A percentile compares a stretch with the other conserved stretches of the same genome.
Conservation (phyloP, 2,888 invertebrate genomes). For the Nomada hirtipes region DNA sequence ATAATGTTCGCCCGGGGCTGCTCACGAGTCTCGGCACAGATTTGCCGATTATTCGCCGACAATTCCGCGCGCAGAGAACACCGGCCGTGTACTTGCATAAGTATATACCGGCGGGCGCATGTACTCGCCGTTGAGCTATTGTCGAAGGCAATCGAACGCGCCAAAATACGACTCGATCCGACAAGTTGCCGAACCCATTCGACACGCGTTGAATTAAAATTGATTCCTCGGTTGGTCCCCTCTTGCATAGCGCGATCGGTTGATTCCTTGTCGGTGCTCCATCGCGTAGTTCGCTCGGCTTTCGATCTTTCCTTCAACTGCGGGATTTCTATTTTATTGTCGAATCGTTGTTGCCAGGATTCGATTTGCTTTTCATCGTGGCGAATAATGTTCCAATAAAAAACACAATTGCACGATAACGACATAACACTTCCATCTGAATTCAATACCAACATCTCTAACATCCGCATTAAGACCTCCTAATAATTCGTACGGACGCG, state of each 20-base stretch:
- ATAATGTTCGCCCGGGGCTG: slow-evolving; percentile 65
- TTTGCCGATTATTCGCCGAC: slow-evolving; percentile 63
- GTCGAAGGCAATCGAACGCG: slow-evolving; percentile 33
- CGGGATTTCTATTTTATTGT: no score
- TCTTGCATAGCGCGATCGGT: background rate
- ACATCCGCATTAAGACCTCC: no score
- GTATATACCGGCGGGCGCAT: slow-evolving; percentile 34
- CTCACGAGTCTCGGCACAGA: slow-evolving; percentile 60
- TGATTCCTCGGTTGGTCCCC: background rate
- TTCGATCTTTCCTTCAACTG: no score
- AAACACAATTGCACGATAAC: no score
- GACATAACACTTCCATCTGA: no score
- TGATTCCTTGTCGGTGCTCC: no score
- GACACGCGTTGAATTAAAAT: slow-evolving; percentile 26
- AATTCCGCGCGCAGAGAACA: slow-evolving; percentile 53
- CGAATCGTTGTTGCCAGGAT: no score
- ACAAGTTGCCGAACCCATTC: slow-evolving; percentile 23
- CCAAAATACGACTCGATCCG: slow-evolving; percentile 34
- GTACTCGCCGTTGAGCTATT: slow-evolving; percentile 15
- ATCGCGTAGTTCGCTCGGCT: no score
- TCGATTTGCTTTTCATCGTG: no score
- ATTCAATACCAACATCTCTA: no score
- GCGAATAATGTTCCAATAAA: no score
- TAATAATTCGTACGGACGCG: no score
- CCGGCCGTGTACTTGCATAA: slow-evolving; percentile 42